Evolutionary conservation across 2,797 vertebrate genomes (phyloP).

Genomic region (Hydrophis major): DNA sequence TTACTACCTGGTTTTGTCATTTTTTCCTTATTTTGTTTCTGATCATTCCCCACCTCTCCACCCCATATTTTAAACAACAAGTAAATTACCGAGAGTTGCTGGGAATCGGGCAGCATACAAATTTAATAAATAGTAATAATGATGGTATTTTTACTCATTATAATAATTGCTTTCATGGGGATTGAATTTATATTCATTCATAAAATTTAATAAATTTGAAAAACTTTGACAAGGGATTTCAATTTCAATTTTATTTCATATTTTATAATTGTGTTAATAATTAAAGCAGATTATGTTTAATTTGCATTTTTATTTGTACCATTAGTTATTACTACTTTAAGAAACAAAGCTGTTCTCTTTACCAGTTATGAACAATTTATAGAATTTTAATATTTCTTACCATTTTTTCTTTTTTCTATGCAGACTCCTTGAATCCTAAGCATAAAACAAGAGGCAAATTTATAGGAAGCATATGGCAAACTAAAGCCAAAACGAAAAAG

Average conservation of each 20-base stretch:
- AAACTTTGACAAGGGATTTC: neutral
- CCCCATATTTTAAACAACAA: neutral
- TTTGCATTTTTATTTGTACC: neutral
- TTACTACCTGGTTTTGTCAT: neutral
- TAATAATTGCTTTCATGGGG: neutral
- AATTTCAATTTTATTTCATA: neutral
- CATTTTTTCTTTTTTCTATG: constrained; percentile 45
- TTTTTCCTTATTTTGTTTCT: neutral
- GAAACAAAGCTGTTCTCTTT: neutral
- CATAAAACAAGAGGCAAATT: constrained; percentile 55
- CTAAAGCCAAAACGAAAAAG: constrained; percentile 27
- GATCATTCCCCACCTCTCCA: no score
- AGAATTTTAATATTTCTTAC: constrained; percentile 33
- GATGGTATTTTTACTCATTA: neutral
- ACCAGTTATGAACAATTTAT: neutral
- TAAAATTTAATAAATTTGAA: neutral
- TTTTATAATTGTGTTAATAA: neutral
- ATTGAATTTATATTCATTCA: neutral
- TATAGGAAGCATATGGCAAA: constrained; percentile 52
- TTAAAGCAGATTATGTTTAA: neutral
- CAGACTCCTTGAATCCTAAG: constrained; percentile 57
- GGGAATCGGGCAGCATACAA: neutral
- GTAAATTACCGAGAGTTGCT: neutral
- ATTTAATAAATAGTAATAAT: neutral
- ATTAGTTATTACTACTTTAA: neutral